Base-by-base conservation (phyloP, 1,140 invertebrate genomes). In the Caenorhabditis tropicalis region DNA sequence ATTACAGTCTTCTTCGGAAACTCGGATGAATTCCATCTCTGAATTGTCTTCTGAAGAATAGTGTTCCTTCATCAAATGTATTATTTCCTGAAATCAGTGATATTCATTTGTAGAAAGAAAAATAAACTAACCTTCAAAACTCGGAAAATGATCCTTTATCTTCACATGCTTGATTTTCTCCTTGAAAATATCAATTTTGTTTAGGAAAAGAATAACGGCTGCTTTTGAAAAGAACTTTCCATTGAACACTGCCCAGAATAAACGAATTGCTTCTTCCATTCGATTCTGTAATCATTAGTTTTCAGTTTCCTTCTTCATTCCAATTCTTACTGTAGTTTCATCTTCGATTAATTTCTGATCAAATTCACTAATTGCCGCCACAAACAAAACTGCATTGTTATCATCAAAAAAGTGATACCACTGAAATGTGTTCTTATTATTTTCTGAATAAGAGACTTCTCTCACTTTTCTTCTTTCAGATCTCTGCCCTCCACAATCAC, bases 401-500 rank as follows among this genome's bases (percentile, higher is more conserved):
- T 91, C 89, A 86, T 91, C 92, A 88, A 92, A 92, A 87, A 91
- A 92, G 65, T 92, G 92, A 58, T 93, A 93, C 93, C 93, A 93
- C 87, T 74, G 36, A 7, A 74, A 43, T 12, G 9, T 12, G 5
- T 46, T 1, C 1, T 15, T 36, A 27, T 24, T n/a, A n/a, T n/a
- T n/a, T n/a, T 27, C 21, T 24, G 10, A 29, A 27, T 27, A 24
- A 51, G 1, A 2, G 1, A 56, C 21, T 27, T 27, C 53, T 36
- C 65, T 31, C 12, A 74, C 65, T 15, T 93, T 93, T 43, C 92
- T 87, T 27, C 93, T 89, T 87, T 93, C 93, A 70, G 93, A 93
- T 86, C 93, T 89, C 85, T 93, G 93, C 85, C 93, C 92, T 15
- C 92, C 92, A 87, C 82, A 83, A 29, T 70, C 31, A 7, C 49